These are phyloP conservation scores for Cyprinus carpio DNA, from an alignment of 2,113 vertebrate species.

Conservation along the genomic window DNA sequence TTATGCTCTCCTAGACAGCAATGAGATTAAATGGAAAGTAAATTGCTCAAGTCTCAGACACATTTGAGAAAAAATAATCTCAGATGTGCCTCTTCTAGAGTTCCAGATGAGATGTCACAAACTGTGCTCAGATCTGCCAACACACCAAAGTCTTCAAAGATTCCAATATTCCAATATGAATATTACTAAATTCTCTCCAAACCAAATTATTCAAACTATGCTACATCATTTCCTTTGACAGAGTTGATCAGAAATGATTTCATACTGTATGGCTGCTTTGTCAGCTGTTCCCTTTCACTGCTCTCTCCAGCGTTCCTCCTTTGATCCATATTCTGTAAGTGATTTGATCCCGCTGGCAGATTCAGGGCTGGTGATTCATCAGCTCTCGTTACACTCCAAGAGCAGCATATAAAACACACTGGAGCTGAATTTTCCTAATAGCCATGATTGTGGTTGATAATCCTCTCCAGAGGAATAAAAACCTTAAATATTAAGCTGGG, in stretches of 20 bases:
- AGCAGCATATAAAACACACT: constrained; percentile 4
- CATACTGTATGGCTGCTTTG: neutral
- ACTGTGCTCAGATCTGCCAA: neutral
- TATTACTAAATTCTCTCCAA: neutral
- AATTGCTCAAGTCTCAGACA: neutral
- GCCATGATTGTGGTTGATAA: constrained; percentile 5
- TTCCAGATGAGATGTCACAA: neutral
- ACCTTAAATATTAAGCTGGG: constrained; percentile 17
- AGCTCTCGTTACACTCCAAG: constrained; percentile 23
- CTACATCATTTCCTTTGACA: neutral
- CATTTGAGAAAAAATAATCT: neutral
- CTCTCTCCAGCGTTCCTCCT: neutral
- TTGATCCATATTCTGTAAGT: constrained; percentile 11
- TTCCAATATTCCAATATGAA: constrained; percentile 2
- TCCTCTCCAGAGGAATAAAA: constrained; percentile 17
- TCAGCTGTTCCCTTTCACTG: constrained; percentile 23
- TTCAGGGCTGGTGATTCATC: constrained; percentile 2
- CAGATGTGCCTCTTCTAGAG: neutral
- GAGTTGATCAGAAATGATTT: constrained; percentile 25
- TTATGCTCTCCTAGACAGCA: constrained; percentile 13
- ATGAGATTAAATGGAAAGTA: constrained; percentile 8
- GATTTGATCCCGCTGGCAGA: constrained; percentile 2
- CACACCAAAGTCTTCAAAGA: neutral
- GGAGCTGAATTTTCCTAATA: constrained; percentile 3
- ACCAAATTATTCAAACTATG: neutral